A percentile compares a stretch with the other conserved stretches of the same genome.
Conservation (phyloP, 92 coral and sea anemone genomes). For the Epizoanthus ramosus region DNA sequence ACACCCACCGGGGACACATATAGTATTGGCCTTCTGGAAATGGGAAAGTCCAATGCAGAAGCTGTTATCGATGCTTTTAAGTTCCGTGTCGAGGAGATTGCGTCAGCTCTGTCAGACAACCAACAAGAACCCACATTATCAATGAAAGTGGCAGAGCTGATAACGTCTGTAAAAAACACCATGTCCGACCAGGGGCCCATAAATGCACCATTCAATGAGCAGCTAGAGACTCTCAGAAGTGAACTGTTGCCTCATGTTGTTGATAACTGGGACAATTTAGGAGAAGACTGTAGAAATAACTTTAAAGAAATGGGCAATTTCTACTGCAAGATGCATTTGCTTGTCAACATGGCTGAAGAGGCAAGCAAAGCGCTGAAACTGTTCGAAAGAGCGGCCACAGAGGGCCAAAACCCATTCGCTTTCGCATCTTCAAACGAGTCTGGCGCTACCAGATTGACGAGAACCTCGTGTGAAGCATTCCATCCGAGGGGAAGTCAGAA, state of each 20-base stretch:
- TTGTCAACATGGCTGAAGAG: constrained; percentile 42
- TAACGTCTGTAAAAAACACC: constrained; percentile 21
- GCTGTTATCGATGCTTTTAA: constrained; percentile 38
- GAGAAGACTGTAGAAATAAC: constrained; percentile 27
- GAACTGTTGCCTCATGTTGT: constrained; percentile 49
- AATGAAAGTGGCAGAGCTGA: constrained; percentile 46
- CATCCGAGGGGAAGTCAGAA: constrained; percentile 52
- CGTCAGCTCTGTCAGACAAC: constrained; percentile 35
- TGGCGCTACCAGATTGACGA: constrained; percentile 39
- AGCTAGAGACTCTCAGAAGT: constrained; percentile 32
- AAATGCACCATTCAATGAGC: constrained; percentile 53
- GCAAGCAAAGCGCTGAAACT: constrained; percentile 45
- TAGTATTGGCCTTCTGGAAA: constrained; percentile 47
- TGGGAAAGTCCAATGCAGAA: constrained; percentile 48
- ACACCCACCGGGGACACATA: constrained; percentile 50
- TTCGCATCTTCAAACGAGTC: constrained; percentile 44
- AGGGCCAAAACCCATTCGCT: constrained; percentile 49
- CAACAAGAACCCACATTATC: constrained; percentile 7
- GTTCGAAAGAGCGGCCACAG: constrained; percentile 48
- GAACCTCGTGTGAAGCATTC: constrained; percentile 55
- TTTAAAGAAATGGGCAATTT: constrained; percentile 47
- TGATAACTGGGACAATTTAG: constrained; percentile 44
- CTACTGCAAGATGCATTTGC: constrained; percentile 50
- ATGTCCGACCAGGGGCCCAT: constrained; percentile 50
- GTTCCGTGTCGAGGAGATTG: constrained; percentile 45